These are phyloP conservation scores for Pomatorhinus ruficollis DNA, from an alignment of 2,113 vertebrate genomes.

Conservation along the genomic window DNA sequence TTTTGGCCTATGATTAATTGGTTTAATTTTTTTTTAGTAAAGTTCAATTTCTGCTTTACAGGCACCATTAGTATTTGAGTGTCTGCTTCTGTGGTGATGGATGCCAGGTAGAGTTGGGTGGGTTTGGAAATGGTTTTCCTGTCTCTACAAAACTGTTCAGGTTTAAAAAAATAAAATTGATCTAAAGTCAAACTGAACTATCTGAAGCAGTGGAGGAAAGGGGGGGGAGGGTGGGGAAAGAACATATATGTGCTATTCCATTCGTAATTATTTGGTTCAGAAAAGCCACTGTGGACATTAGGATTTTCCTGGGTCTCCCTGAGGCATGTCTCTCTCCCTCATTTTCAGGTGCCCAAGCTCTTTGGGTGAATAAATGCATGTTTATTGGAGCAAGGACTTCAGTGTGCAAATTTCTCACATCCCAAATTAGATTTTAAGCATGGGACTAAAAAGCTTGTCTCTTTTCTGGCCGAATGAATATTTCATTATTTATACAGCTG, in stretches of 20 bases:
- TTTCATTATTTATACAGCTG: constrained; percentile 30
- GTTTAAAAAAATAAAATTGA: neutral
- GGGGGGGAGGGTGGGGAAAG: neutral
- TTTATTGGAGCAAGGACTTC: neutral
- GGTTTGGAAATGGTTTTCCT: constrained; percentile 8
- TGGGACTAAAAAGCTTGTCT: neutral
- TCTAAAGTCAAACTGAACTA: neutral
- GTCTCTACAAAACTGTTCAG: neutral
- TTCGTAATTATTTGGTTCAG: neutral
- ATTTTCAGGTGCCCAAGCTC: neutral
- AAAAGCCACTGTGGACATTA: neutral
- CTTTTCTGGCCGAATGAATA: neutral
- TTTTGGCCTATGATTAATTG: constrained; percentile 44
- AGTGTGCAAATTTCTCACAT: neutral
- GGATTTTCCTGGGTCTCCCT: neutral
- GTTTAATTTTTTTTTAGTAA: constrained; percentile 51
- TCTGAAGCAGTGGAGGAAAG: neutral
- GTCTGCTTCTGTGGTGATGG: constrained; percentile 16
- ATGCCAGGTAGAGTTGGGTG: neutral
- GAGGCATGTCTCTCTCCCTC: neutral
- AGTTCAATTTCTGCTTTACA: constrained; percentile 52
- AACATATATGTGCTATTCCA: neutral
- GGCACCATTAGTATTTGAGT: constrained; percentile 46
- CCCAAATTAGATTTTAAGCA: neutral
- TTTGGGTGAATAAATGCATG: neutral